Conservation (phyloP, 2,888 invertebrate species). For the Cryptus viduatorius region DNA sequence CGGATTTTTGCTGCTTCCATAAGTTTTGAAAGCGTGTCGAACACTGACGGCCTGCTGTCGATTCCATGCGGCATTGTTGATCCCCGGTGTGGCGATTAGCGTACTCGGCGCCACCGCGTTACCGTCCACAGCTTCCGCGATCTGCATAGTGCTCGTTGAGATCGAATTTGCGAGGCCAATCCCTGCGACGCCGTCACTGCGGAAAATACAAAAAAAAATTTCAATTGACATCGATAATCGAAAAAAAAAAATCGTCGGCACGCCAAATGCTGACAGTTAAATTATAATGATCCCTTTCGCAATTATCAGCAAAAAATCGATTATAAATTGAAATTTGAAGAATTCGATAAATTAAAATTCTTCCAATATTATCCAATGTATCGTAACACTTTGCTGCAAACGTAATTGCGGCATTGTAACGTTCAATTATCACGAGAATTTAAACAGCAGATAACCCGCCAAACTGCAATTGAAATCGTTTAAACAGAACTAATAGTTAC, state of each 20-base stretch:
- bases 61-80: constrained; percentile 86
- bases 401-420: neutral
- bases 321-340: neutral
- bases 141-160: constrained; percentile 76
- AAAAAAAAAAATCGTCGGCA: neutral
- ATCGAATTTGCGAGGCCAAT: constrained; percentile 80
- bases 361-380: neutral
- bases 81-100: constrained; percentile 81
- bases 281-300: no score
- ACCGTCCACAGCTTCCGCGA: constrained; percentile 75
- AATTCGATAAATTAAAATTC: neutral
- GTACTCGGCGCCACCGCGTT: constrained; percentile 75
- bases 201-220: constrained; percentile 73
- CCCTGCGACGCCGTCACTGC: constrained; percentile 84
- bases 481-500: neutral
- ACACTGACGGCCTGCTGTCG: constrained; percentile 95
- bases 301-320: neutral
- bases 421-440: neutral
- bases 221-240: neutral
- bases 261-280: no score
- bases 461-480: neutral
- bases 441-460: neutral
- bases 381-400: neutral
- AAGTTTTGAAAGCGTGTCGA: constrained; percentile 94
- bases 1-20: constrained; percentile 94